phyloP scores from a whole-genome alignment of 2,797 vertebrate species.

The Artibeus jamaicensis region DNA sequence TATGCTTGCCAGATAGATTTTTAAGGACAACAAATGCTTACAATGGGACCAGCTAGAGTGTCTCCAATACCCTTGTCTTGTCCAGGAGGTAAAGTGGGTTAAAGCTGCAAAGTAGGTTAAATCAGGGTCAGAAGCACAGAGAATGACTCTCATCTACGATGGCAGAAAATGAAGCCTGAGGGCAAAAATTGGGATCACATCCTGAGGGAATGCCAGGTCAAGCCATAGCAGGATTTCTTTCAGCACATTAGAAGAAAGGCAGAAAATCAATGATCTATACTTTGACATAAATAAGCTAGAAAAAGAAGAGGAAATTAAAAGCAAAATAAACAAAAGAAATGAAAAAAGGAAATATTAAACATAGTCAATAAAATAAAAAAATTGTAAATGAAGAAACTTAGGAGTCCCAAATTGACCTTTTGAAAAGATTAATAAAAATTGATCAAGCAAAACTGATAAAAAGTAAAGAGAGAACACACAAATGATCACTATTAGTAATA shows the following conservation, averaged over 20 bases:
- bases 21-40: background rate
- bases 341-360: background rate
- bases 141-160: background rate
- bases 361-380: background rate
- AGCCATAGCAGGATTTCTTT: background rate
- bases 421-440: background rate
- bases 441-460: background rate
- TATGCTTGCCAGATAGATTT: background rate
- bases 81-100: background rate
- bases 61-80: background rate
- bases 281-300: background rate
- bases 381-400: background rate
- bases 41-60: background rate
- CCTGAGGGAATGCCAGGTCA: background rate
- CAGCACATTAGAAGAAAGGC: background rate
- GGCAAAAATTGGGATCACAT: background rate
- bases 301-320: background rate
- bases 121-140: background rate
- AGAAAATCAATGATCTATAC: background rate
- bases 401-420: background rate
- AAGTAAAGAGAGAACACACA: background rate
- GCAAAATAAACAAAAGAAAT: constrained; percentile 5
- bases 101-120: background rate
- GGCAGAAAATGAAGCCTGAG: background rate
- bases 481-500: background rate